Evolutionary conservation across 1,140 invertebrate species (phyloP).

Genomic region (Macrostomum lignano): DNA sequence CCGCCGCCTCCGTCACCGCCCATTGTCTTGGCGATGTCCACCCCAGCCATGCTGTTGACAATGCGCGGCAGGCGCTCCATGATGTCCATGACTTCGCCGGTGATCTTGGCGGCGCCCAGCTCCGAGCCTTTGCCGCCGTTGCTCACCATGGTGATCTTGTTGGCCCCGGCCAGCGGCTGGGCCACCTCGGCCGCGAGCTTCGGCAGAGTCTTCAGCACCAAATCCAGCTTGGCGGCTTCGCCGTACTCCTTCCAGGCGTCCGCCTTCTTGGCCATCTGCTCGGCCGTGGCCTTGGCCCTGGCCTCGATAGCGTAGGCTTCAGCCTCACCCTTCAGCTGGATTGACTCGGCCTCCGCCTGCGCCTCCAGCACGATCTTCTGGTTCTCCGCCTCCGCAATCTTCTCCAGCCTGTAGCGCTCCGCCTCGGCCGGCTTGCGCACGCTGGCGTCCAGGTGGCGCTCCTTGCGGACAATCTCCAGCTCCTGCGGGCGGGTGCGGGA

Average conservation of each 20-base stretch:
- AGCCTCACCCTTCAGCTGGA: conserved; percentile 48
- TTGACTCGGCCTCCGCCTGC: conserved; percentile 67
- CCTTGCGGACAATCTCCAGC: conserved; percentile 23
- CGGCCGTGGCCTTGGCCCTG: conserved; percentile 70
- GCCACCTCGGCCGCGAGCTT: conserved; percentile 78
- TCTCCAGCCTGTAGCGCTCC: conserved; percentile 65
- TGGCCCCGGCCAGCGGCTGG: conserved; percentile 60
- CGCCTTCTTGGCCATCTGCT: conserved; percentile 80
- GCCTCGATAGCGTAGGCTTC: conserved; percentile 71
- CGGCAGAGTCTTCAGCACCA: conserved; percentile 62
- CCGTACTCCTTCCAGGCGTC: conserved; percentile 70
- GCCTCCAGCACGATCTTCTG: conserved; percentile 45
- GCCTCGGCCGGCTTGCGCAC: conserved; percentile 65
- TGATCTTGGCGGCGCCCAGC: conserved; percentile 64
- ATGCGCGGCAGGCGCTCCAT: conserved; percentile 60
- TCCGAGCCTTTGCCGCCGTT: conserved; percentile 50
- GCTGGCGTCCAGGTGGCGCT: conserved; percentile 52
- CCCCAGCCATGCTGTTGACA: conserved; percentile 61
- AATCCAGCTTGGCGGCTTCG: conserved; percentile 72
- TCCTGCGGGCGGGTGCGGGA: conserved; percentile 8
- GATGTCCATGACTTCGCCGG: conserved; percentile 64
- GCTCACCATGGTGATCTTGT: conserved; percentile 75
- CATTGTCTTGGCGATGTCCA: conserved; percentile 40
- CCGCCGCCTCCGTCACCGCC: too few relatives aligned
- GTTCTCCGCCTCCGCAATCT: conserved; percentile 59